Conservation (phyloP, 2,888 invertebrate species). For the Standfussiana lucernea region DNA sequence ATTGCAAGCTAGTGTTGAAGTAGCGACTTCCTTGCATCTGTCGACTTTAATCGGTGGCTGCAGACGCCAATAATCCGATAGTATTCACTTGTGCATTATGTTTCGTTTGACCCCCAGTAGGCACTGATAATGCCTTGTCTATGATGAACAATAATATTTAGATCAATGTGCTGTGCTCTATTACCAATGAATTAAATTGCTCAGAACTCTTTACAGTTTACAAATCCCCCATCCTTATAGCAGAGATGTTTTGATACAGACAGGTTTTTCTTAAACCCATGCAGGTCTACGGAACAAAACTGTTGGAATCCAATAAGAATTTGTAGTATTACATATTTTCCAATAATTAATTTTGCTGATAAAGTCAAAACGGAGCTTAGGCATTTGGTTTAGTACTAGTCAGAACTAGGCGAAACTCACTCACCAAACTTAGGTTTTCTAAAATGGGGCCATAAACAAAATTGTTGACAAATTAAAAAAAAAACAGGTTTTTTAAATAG, state of each 20-base stretch:
- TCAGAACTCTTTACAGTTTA: neutral
- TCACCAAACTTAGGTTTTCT: neutral
- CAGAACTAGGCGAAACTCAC: neutral
- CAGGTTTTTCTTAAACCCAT: neutral
- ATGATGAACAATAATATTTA: conserved; percentile 38
- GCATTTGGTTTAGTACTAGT: neutral
- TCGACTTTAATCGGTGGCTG: neutral
- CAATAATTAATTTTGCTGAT: neutral
- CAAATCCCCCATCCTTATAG: neutral
- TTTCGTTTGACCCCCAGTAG: conserved; percentile 21
- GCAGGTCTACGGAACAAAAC: neutral
- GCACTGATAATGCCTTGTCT: conserved; percentile 13
- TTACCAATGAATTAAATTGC: conserved; percentile 11
- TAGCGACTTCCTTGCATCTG: conserved; percentile 52
- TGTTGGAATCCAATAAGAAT: conserved; percentile 1
- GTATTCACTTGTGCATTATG: conserved; percentile 17
- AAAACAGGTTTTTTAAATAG: neutral
- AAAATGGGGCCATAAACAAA: neutral
- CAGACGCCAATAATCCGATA: conserved; percentile 25
- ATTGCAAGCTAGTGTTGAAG: conserved; percentile 38
- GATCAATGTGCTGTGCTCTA: neutral
- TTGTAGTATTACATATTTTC: neutral
- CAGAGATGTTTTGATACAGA: neutral
- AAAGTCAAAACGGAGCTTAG: neutral
- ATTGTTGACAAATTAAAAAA: neutral